Base-by-base conservation (phyloP, 2,888 invertebrate genomes). In the Drosophila mayaguana region DNA sequence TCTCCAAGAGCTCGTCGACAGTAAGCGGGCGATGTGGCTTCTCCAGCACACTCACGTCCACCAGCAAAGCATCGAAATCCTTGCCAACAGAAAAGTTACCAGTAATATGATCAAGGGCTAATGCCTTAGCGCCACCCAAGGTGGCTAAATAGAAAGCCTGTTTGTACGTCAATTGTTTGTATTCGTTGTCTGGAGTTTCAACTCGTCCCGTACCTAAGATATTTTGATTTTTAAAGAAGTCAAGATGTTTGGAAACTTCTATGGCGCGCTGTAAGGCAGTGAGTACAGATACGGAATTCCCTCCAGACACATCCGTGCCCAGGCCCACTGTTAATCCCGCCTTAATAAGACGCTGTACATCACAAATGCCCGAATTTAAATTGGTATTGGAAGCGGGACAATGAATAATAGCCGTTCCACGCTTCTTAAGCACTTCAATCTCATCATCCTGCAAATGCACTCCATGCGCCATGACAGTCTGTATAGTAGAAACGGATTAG, bases 261-360 rank as follows among this genome's bases (percentile, higher is more conserved):
- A 98, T 93, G 0, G 96, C 94, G 11, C 95, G 94, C 64, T 96
- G 94, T 92, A 98, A 95, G 2, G 95, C 95, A 87, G 96, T 95
- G 62, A 97, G 89, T 68, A 98, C 96, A 0, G 96, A 96, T 0
- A 95, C 94, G 53, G 94, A 95, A 88, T 96, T 95, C 0, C 98
- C 98, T 2, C 97, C 98, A 0, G 97, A 94, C 11, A 98, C 95
- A 93, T 98, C 98, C 91, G 97, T 97, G 78, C 98, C 98, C 48
- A 98, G 93, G 9, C 97, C 98, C 63, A 98, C 95, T 89, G 94
- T 96, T 25, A 98, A 92, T 4, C 95, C 95, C 51, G 93, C 93
- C 14, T 94, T 91, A 42, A 95, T 91, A 14, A 97, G 93, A 61
- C 94, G 94, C 68, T 94, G 93, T 0, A 97, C 95, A 84, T 97